These are phyloP conservation scores for Taurulus bubalis DNA, from an alignment of 2,113 vertebrate genomes.

Conservation along the genomic window DNA sequence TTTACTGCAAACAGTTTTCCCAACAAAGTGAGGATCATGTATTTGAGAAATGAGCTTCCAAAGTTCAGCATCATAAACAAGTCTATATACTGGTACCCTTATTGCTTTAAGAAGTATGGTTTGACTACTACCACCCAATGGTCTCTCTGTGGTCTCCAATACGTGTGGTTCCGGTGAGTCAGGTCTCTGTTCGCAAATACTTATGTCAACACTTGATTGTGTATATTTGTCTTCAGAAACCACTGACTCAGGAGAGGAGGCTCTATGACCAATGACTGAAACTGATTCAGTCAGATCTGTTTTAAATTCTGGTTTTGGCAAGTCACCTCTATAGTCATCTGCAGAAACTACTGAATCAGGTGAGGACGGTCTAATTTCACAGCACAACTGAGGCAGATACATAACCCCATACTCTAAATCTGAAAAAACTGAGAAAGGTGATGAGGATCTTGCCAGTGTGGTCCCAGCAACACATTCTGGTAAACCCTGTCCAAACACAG, in stretches of 20 bases:
- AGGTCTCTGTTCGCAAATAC: constrained; percentile 32
- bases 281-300: constrained; percentile 3
- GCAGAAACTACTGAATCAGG: constrained; percentile 40
- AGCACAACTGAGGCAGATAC: constrained; percentile 21
- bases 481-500: constrained; percentile 6
- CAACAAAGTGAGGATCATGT: constrained; percentile 77
- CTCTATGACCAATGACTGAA: background rate
- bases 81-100: constrained; percentile 50
- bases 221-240: constrained; percentile 35
- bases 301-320: constrained; percentile 12
- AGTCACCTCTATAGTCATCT: constrained; percentile 33
- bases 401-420: constrained; percentile 30
- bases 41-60: constrained; percentile 77
- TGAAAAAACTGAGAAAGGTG: constrained; percentile 49
- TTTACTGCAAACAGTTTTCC: constrained; percentile 64
- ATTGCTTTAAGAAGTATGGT: constrained; percentile 11
- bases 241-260: constrained; percentile 34
- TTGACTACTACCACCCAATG: background rate
- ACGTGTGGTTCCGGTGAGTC: constrained; percentile 39
- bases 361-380: constrained; percentile 42
- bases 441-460: constrained; percentile 17
- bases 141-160: constrained; percentile 12
- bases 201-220: constrained; percentile 16
- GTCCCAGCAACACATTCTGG: background rate
- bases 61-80: constrained; percentile 64